phyloP scores from a whole-genome alignment of 2,888 invertebrate genomes.

The Lithophane ornitopus region DNA sequence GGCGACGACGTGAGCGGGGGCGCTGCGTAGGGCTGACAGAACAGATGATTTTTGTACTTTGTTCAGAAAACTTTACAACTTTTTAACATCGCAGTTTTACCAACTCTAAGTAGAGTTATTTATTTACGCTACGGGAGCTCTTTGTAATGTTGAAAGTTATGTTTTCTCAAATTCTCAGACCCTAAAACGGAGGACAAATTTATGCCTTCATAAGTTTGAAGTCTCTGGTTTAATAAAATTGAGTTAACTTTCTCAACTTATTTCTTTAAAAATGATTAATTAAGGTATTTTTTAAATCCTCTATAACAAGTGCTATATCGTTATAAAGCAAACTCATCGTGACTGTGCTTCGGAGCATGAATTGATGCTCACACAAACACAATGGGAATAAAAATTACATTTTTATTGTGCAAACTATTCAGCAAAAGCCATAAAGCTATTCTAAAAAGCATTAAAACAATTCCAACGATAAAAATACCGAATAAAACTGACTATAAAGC shows the following conservation, averaged over 20 bases:
- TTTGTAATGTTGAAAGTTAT: conserved; percentile 28
- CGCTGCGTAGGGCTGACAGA: conserved; percentile 45
- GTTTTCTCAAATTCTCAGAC: conserved; percentile 34
- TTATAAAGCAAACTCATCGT: background rate
- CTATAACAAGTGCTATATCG: background rate
- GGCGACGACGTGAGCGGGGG: conserved; percentile 27
- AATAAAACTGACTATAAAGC: conserved; percentile 51
- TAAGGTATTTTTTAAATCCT: background rate
- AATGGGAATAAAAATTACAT: conserved; percentile 8
- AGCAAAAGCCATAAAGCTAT: conserved; percentile 43
- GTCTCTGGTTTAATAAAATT: background rate
- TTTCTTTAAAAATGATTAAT: background rate
- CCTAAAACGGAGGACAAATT: conserved; percentile 18
- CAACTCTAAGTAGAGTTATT: conserved; percentile 42
- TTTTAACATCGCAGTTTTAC: conserved; percentile 25
- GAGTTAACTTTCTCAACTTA: background rate
- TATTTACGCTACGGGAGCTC: conserved; percentile 35
- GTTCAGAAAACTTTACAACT: conserved; percentile 40
- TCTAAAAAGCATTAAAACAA: conserved; percentile 48
- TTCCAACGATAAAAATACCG: conserved; percentile 50
- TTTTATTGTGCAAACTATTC: conserved; percentile 36
- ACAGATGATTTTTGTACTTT: conserved; percentile 15
- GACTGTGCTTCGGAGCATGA: background rate
- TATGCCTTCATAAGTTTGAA: conserved; percentile 14
- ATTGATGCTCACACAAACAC: conserved; percentile 7